Evolutionary conservation across 2,797 vertebrate species (phyloP).

Genomic region (Periparus ater): DNA sequence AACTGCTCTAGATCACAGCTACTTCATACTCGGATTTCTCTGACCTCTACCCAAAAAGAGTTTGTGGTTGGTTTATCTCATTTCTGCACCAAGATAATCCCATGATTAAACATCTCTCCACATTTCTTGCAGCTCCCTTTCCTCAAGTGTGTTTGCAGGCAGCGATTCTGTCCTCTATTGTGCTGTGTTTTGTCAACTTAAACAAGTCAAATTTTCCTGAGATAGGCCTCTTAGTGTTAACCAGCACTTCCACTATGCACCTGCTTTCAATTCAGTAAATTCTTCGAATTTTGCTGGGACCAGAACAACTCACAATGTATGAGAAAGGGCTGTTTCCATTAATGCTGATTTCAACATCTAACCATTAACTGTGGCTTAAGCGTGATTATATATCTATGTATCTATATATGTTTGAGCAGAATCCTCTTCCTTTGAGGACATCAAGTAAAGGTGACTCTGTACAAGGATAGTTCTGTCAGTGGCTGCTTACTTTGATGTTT

Average conservation of each 20-base stretch:
- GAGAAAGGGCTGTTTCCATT: neutral
- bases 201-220: neutral
- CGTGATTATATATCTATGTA: neutral
- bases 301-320: neutral
- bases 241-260: neutral
- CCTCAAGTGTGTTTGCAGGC: neutral
- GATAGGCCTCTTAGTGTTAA: neutral
- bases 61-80: neutral
- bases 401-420: neutral
- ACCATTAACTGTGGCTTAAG: neutral
- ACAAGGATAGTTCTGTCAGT: neutral
- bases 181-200: neutral
- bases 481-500: neutral
- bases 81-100: neutral
- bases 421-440: neutral
- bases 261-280: neutral
- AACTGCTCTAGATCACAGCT: neutral
- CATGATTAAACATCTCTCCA: rapidly evolving
- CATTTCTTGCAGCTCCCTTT: neutral
- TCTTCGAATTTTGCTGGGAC: neutral
- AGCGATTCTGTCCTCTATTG: neutral
- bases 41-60: neutral
- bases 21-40: neutral
- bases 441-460: neutral
- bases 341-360: neutral